Conservation (phyloP, 1,140 invertebrate genomes). For the Subanguina moxae region DNA sequence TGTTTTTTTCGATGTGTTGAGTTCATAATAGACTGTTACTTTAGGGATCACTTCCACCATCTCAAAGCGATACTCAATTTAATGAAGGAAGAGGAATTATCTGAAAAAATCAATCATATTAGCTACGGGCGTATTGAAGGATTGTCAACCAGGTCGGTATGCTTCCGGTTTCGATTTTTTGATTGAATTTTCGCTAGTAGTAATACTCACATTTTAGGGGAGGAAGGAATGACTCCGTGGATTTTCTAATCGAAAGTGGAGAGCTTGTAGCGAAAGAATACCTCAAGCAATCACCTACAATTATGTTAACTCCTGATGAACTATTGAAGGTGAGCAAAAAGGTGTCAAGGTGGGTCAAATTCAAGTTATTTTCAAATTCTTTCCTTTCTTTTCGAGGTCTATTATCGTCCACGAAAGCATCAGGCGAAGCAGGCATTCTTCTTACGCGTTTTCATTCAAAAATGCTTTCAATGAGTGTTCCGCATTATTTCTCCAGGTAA, state of each 20-base stretch:
- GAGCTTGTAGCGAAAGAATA: constrained; percentile 24
- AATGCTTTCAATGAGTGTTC: too few species aligned
- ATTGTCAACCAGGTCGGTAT: constrained; percentile 32
- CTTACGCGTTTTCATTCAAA: too few species aligned
- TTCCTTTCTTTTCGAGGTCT: too few species aligned
- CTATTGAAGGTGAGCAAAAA: too few species aligned
- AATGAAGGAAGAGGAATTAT: constrained; percentile 29
- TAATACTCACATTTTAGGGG: constrained; percentile 11
- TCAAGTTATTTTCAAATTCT: too few species aligned
- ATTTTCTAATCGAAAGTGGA: constrained; percentile 37
- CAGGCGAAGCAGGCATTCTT: too few species aligned
- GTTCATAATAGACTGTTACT: too few species aligned
- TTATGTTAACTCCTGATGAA: not conserved
- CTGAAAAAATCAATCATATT: constrained; percentile 34
- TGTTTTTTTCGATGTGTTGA: too few species aligned
- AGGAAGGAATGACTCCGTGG: constrained; percentile 43
- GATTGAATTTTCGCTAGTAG: not conserved
- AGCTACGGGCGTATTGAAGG: constrained; percentile 37
- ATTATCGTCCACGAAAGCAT: too few species aligned
- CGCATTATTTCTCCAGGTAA: too few species aligned
- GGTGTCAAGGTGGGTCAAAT: too few species aligned
- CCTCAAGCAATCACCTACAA: constrained; percentile 35
- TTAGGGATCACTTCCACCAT: constrained; percentile 32
- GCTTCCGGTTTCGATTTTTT: not conserved
- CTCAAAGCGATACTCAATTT: constrained; percentile 25